A percentile compares a stretch with the other conserved stretches of the same genome.
Evolutionary conservation across 1,140 invertebrate genomes (phyloP).

Genomic region (Zophobas atratus): DNA sequence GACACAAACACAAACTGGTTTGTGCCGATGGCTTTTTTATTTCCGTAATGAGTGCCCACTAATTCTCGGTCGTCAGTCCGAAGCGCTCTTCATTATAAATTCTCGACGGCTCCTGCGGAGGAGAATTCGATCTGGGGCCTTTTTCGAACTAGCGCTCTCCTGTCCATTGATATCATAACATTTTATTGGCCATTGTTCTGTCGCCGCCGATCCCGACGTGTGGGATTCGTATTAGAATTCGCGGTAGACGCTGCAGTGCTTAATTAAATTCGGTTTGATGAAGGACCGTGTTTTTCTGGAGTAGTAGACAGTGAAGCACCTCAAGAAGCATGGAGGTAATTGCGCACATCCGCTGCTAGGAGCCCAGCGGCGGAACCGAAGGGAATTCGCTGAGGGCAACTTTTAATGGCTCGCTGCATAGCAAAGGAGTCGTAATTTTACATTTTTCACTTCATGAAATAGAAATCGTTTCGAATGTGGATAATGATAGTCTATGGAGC

Average conservation of each 20-base stretch:
- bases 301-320: constrained; percentile 26
- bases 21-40: constrained; percentile 46
- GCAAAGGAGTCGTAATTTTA: too few species aligned
- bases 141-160: constrained; percentile 34
- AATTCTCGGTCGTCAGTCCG: constrained; percentile 45
- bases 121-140: constrained; percentile 44
- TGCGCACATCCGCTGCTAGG: constrained; percentile 31
- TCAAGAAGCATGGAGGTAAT: constrained; percentile 19
- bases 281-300: constrained; percentile 24
- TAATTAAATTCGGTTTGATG: constrained; percentile 40
- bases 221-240: constrained; percentile 38
- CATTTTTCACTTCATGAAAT: too few species aligned
- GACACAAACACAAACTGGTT: constrained; percentile 47
- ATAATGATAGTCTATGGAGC: too few species aligned
- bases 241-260: constrained; percentile 15
- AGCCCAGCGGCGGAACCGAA: not conserved
- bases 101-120: constrained; percentile 43
- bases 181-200: constrained; percentile 59
- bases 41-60: constrained; percentile 49
- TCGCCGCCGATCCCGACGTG: constrained; percentile 6
- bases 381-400: not conserved
- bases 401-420: too few species aligned
- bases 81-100: constrained; percentile 50
- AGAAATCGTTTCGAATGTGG: too few species aligned
- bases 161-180: constrained; percentile 54